A percentile compares a stretch with the other conserved stretches of the same genome.
Conservation (phyloP, 2,888 invertebrate species). For the Muschampia plurimacula region DNA sequence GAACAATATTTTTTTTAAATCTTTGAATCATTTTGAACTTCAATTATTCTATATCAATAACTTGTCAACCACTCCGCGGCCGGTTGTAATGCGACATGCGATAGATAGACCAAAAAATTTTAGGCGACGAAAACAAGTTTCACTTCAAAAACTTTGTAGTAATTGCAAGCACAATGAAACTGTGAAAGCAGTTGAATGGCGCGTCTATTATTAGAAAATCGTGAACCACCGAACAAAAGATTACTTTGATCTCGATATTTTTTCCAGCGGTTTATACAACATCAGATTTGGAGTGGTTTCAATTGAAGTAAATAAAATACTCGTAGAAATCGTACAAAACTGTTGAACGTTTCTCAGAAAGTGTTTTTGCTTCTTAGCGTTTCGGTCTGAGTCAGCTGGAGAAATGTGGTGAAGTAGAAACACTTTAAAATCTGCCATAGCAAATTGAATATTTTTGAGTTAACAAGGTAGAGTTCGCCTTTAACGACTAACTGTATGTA, state of each 20-base stretch:
- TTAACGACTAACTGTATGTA: too few relatives aligned
- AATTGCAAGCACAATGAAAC: neutral
- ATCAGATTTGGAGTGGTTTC: slow-evolving; percentile 7
- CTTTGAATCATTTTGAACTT: too few relatives aligned
- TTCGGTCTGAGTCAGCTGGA: too few relatives aligned
- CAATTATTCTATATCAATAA: too few relatives aligned
- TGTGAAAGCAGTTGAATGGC: neutral
- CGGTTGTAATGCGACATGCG: too few relatives aligned
- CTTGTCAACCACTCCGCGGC: too few relatives aligned
- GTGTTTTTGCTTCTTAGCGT: neutral
- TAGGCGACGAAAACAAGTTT: too few relatives aligned
- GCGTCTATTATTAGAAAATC: neutral
- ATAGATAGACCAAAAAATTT: too few relatives aligned
- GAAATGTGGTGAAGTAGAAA: too few relatives aligned
- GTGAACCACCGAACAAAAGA: slow-evolving; percentile 1
- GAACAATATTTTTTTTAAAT: too few relatives aligned
- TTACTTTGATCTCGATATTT: neutral
- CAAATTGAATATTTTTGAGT: neutral
- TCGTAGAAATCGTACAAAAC: neutral
- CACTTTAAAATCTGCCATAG: neutral
- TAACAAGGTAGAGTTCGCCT: too few relatives aligned
- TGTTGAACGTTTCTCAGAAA: neutral
- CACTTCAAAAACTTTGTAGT: neutral
- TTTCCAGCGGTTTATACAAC: neutral
- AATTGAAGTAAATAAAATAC: slow-evolving; percentile 5